These are phyloP conservation scores for Poeciliopsis occidentalis DNA, from an alignment of 2,113 vertebrate genomes.

Conservation along the genomic window DNA sequence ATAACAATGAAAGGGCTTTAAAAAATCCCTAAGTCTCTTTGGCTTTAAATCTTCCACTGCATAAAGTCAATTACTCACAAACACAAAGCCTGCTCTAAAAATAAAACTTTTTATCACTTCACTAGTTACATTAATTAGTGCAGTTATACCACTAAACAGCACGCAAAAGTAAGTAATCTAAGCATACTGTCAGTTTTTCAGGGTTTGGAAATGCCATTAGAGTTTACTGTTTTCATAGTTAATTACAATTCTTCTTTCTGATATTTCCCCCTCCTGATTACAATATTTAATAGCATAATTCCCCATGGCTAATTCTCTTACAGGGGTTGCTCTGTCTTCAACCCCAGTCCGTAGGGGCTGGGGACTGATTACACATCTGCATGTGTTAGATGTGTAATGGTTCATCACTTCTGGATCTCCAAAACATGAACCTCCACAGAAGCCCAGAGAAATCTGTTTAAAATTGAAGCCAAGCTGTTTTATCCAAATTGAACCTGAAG, in stretches of 20 bases:
- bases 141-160: neutral
- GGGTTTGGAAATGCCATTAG: neutral
- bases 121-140: neutral
- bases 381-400: neutral
- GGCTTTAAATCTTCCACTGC: no score
- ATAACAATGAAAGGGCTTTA: neutral
- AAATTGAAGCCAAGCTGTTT: neutral
- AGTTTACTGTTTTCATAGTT: neutral
- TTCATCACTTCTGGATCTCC: neutral
- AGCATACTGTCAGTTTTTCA: neutral
- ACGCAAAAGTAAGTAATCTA: neutral
- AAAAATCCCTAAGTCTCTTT: neutral
- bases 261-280: neutral
- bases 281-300: neutral
- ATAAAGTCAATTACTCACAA: neutral
- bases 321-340: neutral
- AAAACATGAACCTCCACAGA: neutral
- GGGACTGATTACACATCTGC: neutral
- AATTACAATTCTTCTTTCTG: neutral
- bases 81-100: neutral
- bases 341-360: neutral
- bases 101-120: neutral
- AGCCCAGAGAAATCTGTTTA: neutral
- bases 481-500: neutral
- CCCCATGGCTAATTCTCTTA: neutral